These are phyloP conservation scores for Geothlypis trichas DNA, from an alignment of 2,113 vertebrate genomes.

Conservation along the genomic window DNA sequence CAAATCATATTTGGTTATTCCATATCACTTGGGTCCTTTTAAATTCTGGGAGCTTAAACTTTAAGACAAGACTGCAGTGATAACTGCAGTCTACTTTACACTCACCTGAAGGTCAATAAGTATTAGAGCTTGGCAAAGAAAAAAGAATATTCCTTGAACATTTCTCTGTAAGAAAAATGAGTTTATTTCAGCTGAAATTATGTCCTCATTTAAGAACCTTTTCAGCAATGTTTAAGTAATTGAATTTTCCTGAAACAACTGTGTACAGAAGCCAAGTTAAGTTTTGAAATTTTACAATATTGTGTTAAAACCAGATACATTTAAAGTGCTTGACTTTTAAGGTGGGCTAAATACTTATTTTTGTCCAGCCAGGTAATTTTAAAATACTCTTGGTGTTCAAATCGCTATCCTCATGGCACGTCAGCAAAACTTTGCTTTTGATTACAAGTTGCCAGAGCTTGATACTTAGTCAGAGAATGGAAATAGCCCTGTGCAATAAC, in stretches of 20 bases:
- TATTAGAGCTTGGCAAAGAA: neutral
- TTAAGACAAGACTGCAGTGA: neutral
- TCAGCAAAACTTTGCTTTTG: neutral
- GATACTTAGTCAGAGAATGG: neutral
- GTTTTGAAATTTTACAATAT: neutral
- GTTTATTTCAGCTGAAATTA: neutral
- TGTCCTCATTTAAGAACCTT: neutral
- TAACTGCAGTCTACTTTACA: neutral
- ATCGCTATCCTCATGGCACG: neutral
- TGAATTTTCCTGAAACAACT: constrained; percentile 28
- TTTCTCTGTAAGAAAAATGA: neutral
- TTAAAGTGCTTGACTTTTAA: neutral
- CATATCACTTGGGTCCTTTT: neutral
- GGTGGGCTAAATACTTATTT: neutral
- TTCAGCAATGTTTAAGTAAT: neutral
- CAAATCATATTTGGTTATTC: neutral
- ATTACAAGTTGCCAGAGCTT: neutral
- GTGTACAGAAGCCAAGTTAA: neutral
- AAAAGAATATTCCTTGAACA: neutral
- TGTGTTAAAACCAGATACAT: neutral
- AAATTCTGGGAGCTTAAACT: neutral
- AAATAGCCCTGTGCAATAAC: neutral
- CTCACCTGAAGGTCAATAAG: neutral
- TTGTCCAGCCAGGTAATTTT: neutral
- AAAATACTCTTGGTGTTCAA: neutral